Percentiles rank a stretch among this genome's conserved stretches.
Evolutionary conservation across 2,113 vertebrate genomes (phyloP).

Genomic region (Platysteira castanea): DNA sequence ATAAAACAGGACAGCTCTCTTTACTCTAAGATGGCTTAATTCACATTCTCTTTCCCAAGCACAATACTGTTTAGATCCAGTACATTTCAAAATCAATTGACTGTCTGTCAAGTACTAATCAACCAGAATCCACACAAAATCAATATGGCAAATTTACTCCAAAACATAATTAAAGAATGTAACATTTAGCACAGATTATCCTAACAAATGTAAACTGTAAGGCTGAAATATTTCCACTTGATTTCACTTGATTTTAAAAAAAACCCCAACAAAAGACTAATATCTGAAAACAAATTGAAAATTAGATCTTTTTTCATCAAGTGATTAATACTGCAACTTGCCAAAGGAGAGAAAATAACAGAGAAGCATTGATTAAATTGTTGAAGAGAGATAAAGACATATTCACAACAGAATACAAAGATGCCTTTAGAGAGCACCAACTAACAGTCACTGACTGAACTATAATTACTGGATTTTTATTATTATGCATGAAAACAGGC

Average conservation of each 20-base stretch:
- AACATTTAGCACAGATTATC: neutral
- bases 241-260: neutral
- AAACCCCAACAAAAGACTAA: fast-evolving
- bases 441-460: neutral
- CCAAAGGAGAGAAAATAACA: neutral
- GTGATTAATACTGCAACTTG: neutral
- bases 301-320: neutral
- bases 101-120: neutral
- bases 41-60: neutral
- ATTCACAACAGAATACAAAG: neutral
- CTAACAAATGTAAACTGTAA: neutral
- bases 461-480: neutral
- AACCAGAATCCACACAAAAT: neutral
- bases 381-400: neutral
- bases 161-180: neutral
- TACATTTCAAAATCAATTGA: neutral
- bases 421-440: neutral
- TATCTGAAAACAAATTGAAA: neutral
- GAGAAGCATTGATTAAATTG: neutral
- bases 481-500: neutral
- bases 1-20: neutral
- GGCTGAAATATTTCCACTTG: neutral
- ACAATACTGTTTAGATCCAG: neutral
- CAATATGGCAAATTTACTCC: neutral
- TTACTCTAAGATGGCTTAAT: neutral